Evolutionary conservation across 2,113 vertebrate genomes (phyloP).

Genomic region (Mastomys coucha): DNA sequence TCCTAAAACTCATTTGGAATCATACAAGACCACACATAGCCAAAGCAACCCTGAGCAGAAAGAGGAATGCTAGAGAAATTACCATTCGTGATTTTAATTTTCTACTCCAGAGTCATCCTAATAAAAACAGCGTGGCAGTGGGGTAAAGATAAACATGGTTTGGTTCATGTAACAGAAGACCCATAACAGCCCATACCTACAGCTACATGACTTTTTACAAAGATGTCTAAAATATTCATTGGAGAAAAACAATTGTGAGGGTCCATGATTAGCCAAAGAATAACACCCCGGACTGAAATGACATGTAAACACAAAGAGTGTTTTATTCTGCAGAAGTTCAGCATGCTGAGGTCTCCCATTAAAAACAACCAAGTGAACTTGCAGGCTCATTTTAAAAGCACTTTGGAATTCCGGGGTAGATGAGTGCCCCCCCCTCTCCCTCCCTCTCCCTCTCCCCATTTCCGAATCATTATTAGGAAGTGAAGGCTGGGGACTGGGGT

Average conservation of each 20-base stretch:
- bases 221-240: background rate
- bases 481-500: no score
- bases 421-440: no score
- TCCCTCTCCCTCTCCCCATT: no score
- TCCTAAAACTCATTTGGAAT: background rate
- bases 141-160: background rate
- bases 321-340: no score
- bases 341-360: no score
- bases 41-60: background rate
- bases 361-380: no score
- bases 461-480: accelerated
- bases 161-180: background rate
- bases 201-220: background rate
- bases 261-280: no score
- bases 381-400: no score
- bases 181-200: background rate
- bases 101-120: background rate
- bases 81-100: background rate
- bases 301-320: no score
- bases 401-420: no score
- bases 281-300: no score
- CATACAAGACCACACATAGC: background rate
- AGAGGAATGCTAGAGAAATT: background rate
- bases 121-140: background rate
- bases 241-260: background rate